A percentile compares a stretch with the other conserved stretches of the same genome.
These are phyloP conservation scores for Notocelia uddmanniana DNA, from an alignment of 2,888 invertebrate genomes.

Conservation along the genomic window DNA sequence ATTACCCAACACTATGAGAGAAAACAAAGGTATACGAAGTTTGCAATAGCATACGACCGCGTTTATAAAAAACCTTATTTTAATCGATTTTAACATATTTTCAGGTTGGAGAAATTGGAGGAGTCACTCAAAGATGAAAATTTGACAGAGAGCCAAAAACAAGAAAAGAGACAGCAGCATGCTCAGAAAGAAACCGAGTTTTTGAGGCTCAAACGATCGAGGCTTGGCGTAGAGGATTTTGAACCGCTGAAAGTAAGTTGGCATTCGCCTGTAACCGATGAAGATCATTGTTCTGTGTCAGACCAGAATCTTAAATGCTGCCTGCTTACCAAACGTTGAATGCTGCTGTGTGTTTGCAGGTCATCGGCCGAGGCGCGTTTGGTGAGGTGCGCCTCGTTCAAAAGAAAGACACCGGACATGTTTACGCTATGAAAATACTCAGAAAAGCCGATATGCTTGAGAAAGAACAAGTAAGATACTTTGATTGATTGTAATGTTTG, in stretches of 20 bases:
- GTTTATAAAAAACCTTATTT: background rate
- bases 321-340: background rate
- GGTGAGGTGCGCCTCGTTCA: slow-evolving; percentile 99
- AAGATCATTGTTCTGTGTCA: background rate
- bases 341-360: slow-evolving; percentile 58
- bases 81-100: slow-evolving; percentile 3
- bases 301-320: background rate
- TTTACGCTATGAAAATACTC: slow-evolving; percentile 99
- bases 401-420: slow-evolving; percentile 99
- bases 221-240: slow-evolving; percentile 99
- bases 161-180: slow-evolving; percentile 97
- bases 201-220: slow-evolving; percentile 96
- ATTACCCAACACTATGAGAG: slow-evolving; percentile 99
- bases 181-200: slow-evolving; percentile 99
- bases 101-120: slow-evolving; percentile 95
- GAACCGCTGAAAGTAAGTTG: slow-evolving; percentile 95
- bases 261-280: background rate
- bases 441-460: slow-evolving; percentile 99
- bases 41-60: background rate
- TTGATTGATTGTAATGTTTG: background rate
- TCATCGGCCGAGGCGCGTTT: slow-evolving; percentile 96
- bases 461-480: slow-evolving; percentile 94
- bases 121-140: slow-evolving; percentile 98
- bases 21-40: slow-evolving; percentile 91
- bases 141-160: slow-evolving; percentile 96